Evolutionary conservation across 2,113 vertebrate genomes (phyloP).

Genomic region (Clinocottus analis): DNA sequence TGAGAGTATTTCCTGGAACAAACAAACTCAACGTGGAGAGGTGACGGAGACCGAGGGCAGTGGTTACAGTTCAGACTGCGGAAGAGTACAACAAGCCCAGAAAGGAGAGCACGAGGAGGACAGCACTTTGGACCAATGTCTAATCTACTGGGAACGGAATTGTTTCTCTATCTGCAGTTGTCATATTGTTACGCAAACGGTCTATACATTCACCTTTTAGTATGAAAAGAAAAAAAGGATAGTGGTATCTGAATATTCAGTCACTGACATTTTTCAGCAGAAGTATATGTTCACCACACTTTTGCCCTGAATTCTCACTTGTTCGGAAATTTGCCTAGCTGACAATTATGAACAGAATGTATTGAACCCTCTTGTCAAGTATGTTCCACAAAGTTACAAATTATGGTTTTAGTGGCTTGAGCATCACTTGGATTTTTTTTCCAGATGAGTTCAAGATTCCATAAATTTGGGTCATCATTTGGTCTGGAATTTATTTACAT

Average conservation of each 20-base stretch:
- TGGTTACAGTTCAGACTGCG: constrained; percentile 60
- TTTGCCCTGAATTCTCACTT: background rate
- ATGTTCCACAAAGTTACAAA: background rate
- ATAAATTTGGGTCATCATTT: background rate
- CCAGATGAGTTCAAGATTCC: no score
- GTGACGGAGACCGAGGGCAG: constrained; percentile 43
- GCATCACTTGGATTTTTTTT: no score
- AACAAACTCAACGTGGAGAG: constrained; percentile 45
- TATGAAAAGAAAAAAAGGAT: background rate
- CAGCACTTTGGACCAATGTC: constrained; percentile 48
- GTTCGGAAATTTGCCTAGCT: background rate
- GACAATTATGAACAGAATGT: constrained; percentile 6
- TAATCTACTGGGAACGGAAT: constrained; percentile 41
- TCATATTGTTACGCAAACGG: constrained; percentile 20
- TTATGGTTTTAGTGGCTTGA: background rate
- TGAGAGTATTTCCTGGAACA: constrained; percentile 60
- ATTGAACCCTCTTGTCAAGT: background rate
- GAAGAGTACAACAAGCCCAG: constrained; percentile 24
- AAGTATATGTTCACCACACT: background rate
- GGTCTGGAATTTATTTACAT: background rate
- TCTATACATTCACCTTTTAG: background rate
- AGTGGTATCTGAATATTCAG: background rate
- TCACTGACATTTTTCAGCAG: background rate
- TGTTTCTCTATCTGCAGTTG: constrained; percentile 28
- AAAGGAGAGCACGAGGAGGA: constrained; percentile 20